Base-by-base conservation (phyloP, 2,113 vertebrate genomes). In the Phocoena sinus region DNA sequence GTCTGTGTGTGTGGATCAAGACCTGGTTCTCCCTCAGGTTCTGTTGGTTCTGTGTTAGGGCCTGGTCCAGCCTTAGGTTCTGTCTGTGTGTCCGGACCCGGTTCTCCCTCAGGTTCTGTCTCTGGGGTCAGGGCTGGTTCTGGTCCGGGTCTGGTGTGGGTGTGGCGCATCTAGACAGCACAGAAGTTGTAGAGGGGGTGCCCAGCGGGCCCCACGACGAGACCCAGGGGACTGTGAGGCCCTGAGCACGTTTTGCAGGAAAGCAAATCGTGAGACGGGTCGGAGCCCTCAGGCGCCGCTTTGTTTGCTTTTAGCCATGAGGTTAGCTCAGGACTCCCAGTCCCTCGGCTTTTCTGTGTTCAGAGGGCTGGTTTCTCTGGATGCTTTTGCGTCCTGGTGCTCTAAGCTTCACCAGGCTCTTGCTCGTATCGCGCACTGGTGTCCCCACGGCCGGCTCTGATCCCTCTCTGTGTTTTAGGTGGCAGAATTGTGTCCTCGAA, bases 401-500 rank as follows among this genome's bases (percentile, higher is more conserved):
- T 36, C 53, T 36, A 23, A 31, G 20, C 23, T n/a, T 33, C 71
- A 7, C 8, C 15, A 26, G 33, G 26, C 28, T 41, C 17, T 25
- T 79, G 33, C 56, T n/a, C 20, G 20, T 21, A 53, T 77, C 10
- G 0, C 0, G 10, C 7, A 1, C 23, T 44, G 26, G 18, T 33
- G 4, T 36, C 44, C 60, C 15, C 15, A 8, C 0, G 7, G 47
- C 3, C 6, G 13, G 47, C 67, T 50, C 25, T 96, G 62, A 93
- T 11, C 7, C 5, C 62, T 70, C 67, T 98, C 95, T 94, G 31
- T 97, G 70, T 98, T 97, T 68, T 98, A 99, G 99, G 99, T 98
- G 99, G 99, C 95, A 99, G 99, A 99, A 99, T 99, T 89, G 99
- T 99, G 96, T 99, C 99, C 97, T 99, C 99, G 80, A 99, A 99